Evolutionary conservation across 2,888 invertebrate species (phyloP).

Genomic region (Eueremaeus valkanovi): DNA sequence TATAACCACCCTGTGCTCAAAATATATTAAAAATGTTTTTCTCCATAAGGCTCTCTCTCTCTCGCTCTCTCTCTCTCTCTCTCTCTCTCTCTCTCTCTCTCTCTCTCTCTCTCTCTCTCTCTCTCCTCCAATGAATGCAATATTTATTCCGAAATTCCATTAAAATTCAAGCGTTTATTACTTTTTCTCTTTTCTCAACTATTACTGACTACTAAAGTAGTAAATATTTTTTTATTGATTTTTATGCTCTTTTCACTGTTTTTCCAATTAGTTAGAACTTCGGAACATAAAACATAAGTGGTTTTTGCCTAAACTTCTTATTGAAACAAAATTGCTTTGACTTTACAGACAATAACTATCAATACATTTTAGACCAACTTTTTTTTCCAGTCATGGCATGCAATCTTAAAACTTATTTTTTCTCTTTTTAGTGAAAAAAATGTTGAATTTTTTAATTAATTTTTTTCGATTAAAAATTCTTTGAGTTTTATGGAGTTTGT

Average conservation of each 20-base stretch:
- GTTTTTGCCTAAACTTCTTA: neutral
- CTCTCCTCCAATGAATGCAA: neutral
- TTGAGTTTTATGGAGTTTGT: slow-evolving; percentile 2
- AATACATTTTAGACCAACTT: no score
- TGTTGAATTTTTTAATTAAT: neutral
- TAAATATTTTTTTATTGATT: slow-evolving; percentile 21
- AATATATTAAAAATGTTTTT: neutral
- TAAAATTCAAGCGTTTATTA: slow-evolving; percentile 7
- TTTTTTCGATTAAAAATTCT: neutral
- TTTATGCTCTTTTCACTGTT: slow-evolving; percentile 1
- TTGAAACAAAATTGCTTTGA: neutral
- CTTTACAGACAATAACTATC: neutral
- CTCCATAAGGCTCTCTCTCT: neutral
- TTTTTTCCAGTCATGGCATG: no score
- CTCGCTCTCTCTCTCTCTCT: neutral
- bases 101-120: neutral
- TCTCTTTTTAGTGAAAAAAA: no score
- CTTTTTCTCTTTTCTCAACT: neutral
- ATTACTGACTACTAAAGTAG: neutral
- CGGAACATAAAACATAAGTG: slow-evolving; percentile 12
- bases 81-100: neutral
- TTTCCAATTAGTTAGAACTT: slow-evolving; percentile 7
- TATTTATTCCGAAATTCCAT: neutral
- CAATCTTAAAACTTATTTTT: no score
- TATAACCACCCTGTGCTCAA: neutral